Evolutionary conservation across 2,888 invertebrate species (phyloP).

Genomic region (Euspilapteryx auroguttella): DNA sequence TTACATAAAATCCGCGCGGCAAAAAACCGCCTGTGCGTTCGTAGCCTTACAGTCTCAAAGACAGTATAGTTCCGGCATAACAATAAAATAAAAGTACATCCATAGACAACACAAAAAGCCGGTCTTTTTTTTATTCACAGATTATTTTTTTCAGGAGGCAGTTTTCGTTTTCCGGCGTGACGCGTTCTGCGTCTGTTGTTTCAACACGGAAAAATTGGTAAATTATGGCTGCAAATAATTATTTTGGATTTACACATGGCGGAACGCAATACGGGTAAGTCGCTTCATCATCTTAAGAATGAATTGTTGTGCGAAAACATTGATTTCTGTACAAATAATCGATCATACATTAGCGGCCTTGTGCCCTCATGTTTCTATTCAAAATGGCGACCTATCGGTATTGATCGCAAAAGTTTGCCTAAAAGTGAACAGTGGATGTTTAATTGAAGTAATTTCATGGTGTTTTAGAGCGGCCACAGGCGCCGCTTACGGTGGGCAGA

Average conservation of each 20-base stretch:
- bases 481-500: constrained; percentile 82
- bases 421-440: constrained; percentile 11
- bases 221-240: constrained; percentile 89
- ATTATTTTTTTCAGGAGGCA: no score
- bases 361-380: constrained; percentile 31
- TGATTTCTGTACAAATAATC: background rate
- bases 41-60: no score
- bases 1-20: no score
- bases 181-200: constrained; percentile 44
- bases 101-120: constrained; percentile 29
- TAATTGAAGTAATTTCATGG: constrained; percentile 11
- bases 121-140: no score
- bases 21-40: no score
- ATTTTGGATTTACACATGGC: constrained; percentile 92
- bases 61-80: no score
- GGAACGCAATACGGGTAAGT: constrained; percentile 90
- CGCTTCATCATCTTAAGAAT: constrained; percentile 11
- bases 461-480: constrained; percentile 69
- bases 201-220: constrained; percentile 46
- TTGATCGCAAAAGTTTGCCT: constrained; percentile 24
- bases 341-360: constrained; percentile 22
- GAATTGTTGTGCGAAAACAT: constrained; percentile 6
- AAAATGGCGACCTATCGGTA: constrained; percentile 50
- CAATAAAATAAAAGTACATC: no score
- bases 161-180: no score